A percentile compares a stretch with the other conserved stretches of the same genome.
Conservation (phyloP, 35 echinoderm and acorn worm species). For the Apostichopus californicus region DNA sequence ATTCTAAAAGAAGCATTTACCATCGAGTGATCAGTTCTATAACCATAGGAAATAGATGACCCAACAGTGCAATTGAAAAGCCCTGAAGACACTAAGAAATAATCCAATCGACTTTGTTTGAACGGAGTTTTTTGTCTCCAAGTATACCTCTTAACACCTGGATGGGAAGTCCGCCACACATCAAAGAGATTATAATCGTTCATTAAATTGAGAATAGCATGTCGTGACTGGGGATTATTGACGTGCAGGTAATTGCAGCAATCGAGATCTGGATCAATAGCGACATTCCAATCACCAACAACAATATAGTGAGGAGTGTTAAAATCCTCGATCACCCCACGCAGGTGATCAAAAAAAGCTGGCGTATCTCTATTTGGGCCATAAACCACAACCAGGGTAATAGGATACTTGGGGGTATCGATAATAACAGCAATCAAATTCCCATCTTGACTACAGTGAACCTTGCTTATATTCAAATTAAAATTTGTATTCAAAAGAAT, state of each 20-base stretch:
- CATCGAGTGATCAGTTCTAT: no score
- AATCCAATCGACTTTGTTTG: no score
- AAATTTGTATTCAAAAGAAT: no score
- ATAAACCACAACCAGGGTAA: constrained; percentile 10
- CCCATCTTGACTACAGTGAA: neutral
- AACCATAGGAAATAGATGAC: no score
- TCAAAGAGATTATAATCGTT: neutral
- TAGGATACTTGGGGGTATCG: neutral
- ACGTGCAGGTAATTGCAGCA: neutral
- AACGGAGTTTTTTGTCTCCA: constrained; percentile 9
- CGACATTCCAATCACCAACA: constrained; percentile 12
- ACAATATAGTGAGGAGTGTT: constrained; percentile 21
- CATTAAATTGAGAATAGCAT: constrained; percentile 23
- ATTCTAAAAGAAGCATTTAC: no score
- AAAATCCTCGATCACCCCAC: neutral
- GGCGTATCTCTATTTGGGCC: constrained; percentile 21
- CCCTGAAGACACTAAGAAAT: no score
- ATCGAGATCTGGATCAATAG: neutral
- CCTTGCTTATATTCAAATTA: neutral
- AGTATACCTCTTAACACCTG: neutral
- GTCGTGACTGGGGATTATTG: neutral
- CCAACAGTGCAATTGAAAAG: no score
- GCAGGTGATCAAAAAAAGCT: neutral
- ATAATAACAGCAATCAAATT: constrained; percentile 27
- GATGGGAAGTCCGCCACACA: neutral